Evolutionary conservation across 2,797 vertebrate species (phyloP), one percentile per base, ranked within the genome.

Genomic region (Cyclura pinguis): DNA sequence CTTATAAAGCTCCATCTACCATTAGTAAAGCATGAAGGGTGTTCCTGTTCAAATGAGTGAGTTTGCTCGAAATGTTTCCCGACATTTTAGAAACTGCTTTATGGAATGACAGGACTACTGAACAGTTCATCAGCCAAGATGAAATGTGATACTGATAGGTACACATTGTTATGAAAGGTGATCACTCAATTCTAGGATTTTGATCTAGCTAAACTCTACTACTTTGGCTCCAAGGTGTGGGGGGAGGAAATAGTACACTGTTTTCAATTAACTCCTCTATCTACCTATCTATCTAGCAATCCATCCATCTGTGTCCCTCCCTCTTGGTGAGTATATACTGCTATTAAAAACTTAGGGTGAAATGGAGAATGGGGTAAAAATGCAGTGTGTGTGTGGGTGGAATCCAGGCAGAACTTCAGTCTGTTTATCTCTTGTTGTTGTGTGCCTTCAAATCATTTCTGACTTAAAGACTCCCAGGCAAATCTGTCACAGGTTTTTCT

Each of bases 131-230:
- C 22, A 55, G 47, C 22, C n/a, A 80, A 80, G 74, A 84, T 42
- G 52, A 93, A 95, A 91, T 22, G 24, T 93, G 78, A 86, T 80
- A 67, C n/a, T 73, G 57, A 89, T 47, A 85, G 22, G n/a, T 27
- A 91, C 0, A 0, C 80, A 87, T 89, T 92, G 84, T 57, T 83
- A 86, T 80, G 35, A 76, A 94, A 89, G 69, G 5, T 6, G 47
- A 67, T 82, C 64, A 32, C 72, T 93, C 69, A 88, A 85, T 84
- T 95, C 14, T 88, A 93, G 84, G 62, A 88, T 80, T 92, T 92
- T 74, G 32, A 2, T 91, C 88, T 92, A 55, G 42, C 86, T 77
- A 81, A 90, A 78, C 0, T n/a, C 90, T 42, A 81, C 22, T 88
- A 87, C 80, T 93, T 90, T 91, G 86, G 50, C 32, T 91, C 59